A percentile compares a stretch with the other conserved stretches of the same genome.
These are phyloP conservation scores for Malthinus flaveolus DNA, from an alignment of 2,888 invertebrate genomes.

Conservation along the genomic window DNA sequence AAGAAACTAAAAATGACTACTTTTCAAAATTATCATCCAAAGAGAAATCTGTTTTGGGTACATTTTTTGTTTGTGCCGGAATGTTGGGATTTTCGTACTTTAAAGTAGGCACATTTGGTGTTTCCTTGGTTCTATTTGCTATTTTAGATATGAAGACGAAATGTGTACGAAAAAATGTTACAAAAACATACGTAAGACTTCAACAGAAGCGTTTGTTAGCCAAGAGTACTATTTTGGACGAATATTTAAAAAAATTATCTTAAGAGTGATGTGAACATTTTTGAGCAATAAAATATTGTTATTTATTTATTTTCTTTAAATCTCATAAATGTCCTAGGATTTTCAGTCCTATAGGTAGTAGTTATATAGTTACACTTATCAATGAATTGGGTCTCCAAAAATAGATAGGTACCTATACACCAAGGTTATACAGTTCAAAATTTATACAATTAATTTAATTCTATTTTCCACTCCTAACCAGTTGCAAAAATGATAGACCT, in stretches of 20 bases:
- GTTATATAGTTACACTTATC: too few species aligned
- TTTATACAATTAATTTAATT: too few species aligned
- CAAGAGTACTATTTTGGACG: background rate
- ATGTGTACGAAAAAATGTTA: background rate
- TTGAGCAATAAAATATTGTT: background rate
- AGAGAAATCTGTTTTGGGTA: background rate
- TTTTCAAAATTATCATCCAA: background rate
- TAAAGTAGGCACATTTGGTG: background rate
- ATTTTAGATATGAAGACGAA: constrained; percentile 1
- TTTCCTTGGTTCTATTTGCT: constrained; percentile 4
- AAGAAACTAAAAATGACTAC: too few species aligned
- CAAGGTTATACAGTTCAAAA: too few species aligned
- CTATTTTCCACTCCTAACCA: too few species aligned
- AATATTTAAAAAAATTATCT: background rate
- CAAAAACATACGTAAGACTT: background rate
- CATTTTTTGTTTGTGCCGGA: background rate
- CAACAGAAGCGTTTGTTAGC: constrained; percentile 11
- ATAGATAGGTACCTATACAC: too few species aligned
- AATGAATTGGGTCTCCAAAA: too few species aligned
- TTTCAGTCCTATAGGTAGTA: too few species aligned
- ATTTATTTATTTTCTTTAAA: too few species aligned
- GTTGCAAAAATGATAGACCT: too few species aligned
- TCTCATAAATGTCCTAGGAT: too few species aligned
- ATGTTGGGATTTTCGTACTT: background rate
- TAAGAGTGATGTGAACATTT: background rate